phyloP scores from a whole-genome alignment of 1,140 invertebrate genomes.

The Venturia canescens region DNA sequence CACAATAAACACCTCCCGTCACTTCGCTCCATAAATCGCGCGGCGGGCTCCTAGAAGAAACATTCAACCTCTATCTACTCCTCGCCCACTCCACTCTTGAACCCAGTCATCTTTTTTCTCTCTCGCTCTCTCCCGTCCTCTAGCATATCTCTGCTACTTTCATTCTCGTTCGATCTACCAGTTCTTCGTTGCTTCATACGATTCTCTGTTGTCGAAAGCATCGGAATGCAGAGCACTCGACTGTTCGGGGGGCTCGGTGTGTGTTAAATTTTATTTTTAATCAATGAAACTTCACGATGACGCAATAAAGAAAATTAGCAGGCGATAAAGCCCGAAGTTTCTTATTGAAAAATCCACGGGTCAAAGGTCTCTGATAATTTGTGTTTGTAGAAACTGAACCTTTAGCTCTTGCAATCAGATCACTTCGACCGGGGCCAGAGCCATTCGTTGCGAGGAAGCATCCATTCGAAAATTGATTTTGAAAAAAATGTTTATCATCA shows the following conservation, averaged over 20 bases:
- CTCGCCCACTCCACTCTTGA: slow-evolving; percentile 46
- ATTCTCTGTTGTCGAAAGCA: background rate
- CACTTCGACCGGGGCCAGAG: no score
- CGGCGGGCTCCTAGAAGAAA: slow-evolving; percentile 72
- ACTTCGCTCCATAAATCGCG: slow-evolving; percentile 76
- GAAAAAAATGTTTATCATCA: no score
- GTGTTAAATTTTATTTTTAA: background rate
- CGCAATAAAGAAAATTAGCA: background rate
- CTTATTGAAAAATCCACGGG: no score
- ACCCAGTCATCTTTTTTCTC: slow-evolving; percentile 50
- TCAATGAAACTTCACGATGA: background rate
- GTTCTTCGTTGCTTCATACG: slow-evolving; percentile 25
- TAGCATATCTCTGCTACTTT: slow-evolving; percentile 10
- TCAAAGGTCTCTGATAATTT: no score
- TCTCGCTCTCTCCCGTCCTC: slow-evolving; percentile 9
- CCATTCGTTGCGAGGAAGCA: no score
- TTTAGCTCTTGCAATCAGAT: no score
- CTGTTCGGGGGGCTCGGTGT: background rate
- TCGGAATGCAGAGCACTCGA: background rate
- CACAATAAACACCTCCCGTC: slow-evolving; percentile 77
- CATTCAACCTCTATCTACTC: slow-evolving; percentile 70
- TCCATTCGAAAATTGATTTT: no score
- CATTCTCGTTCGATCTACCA: slow-evolving; percentile 25
- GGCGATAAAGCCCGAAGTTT: background rate
- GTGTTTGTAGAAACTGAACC: no score